Percentiles rank a stretch among this genome's conserved stretches.
phyloP scores from a whole-genome alignment of 2,888 invertebrate genomes.

The Choristoneura rosaceana region DNA sequence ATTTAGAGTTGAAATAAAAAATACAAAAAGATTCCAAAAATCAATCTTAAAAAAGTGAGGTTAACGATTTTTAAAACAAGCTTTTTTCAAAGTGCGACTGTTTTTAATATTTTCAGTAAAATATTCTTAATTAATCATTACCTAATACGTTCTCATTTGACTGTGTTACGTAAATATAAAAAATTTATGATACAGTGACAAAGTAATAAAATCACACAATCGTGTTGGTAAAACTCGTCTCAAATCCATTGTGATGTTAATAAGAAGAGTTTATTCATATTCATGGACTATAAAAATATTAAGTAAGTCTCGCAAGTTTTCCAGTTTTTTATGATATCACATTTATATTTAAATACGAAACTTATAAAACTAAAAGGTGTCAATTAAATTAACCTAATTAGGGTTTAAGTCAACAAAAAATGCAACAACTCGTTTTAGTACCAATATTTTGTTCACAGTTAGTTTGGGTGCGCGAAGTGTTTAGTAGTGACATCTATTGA shows the following conservation, averaged over 20 bases:
- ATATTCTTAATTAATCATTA: constrained; percentile 4
- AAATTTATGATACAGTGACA: constrained; percentile 17
- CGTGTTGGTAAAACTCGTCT: constrained; percentile 35
- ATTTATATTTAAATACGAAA: constrained; percentile 31
- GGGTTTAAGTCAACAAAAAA: constrained; percentile 6
- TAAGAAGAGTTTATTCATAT: constrained; percentile 34
- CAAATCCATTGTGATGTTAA: constrained; percentile 38
- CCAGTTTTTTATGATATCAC: constrained; percentile 30
- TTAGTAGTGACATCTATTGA: constrained; percentile 65
- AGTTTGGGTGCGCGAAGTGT: constrained; percentile 42
- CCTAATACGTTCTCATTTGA: neutral
- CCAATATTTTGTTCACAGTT: neutral
- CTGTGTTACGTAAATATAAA: constrained; percentile 8
- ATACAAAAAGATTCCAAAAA: too few relatives aligned
- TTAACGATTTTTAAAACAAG: too few relatives aligned
- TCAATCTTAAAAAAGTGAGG: too few relatives aligned
- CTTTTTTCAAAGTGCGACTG: neutral
- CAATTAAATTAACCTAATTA: constrained; percentile 34
- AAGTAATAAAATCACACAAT: constrained; percentile 31
- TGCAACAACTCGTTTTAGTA: neutral
- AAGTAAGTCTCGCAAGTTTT: constrained; percentile 30
- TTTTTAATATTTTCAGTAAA: too few relatives aligned
- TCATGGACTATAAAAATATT: constrained; percentile 32
- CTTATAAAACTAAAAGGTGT: constrained; percentile 37
- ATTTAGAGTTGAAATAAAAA: too few relatives aligned